Conservation (phyloP, 2,797 vertebrate genomes). For the Acanthornis magna region DNA sequence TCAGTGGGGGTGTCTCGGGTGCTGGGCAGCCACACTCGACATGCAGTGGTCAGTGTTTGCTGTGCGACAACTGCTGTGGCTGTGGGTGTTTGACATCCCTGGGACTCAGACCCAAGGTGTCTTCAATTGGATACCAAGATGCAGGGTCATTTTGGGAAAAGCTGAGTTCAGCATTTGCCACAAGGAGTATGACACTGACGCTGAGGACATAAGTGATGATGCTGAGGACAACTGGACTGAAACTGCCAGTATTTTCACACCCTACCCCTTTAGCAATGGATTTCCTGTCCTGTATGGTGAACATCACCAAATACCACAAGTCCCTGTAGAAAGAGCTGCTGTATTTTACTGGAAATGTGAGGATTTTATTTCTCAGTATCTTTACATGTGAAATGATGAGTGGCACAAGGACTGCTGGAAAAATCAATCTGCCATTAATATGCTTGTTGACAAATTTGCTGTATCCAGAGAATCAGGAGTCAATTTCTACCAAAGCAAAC, state of each 20-base stretch:
- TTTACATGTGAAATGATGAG: neutral
- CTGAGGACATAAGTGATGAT: neutral
- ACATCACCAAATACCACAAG: neutral
- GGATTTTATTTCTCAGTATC: neutral
- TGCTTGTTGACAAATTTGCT: neutral
- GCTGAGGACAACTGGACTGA: neutral
- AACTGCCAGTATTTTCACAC: neutral
- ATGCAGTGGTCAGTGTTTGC: fast-evolving
- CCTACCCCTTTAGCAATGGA: neutral
- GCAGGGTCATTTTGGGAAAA: neutral
- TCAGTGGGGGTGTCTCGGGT: neutral
- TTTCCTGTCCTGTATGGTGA: neutral
- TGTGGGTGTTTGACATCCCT: neutral
- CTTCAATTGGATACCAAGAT: neutral
- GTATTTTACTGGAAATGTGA: neutral
- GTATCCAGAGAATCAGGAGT: neutral
- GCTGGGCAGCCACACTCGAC: neutral
- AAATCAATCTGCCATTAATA: neutral
- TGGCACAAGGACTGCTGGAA: neutral
- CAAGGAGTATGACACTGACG: neutral
- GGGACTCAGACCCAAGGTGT: neutral
- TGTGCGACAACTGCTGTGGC: neutral
- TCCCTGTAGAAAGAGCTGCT: neutral
- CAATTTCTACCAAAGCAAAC: neutral
- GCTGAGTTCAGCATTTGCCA: neutral